Evolutionary conservation across 2,113 vertebrate genomes (phyloP).

Genomic region (Poeciliopsis turrubarensis): DNA sequence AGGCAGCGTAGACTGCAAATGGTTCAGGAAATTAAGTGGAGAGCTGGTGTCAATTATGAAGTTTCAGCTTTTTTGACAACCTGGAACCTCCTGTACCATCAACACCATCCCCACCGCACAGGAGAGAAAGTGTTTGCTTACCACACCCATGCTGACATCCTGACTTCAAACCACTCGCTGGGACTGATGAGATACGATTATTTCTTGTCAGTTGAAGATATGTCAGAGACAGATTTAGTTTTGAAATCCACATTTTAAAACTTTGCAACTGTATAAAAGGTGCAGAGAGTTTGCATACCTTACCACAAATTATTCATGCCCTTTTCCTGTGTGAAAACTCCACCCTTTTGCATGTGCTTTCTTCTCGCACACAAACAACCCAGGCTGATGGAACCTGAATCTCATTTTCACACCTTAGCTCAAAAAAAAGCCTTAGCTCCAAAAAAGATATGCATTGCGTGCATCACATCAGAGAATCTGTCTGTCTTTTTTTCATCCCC

Average conservation of each 20-base stretch:
- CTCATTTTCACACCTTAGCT: constrained; percentile 31
- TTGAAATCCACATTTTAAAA: neutral
- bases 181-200: neutral
- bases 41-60: neutral
- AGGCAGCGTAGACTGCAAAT: neutral
- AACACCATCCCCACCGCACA: neutral
- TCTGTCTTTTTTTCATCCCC: no score
- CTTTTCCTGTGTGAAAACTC: constrained; percentile 66
- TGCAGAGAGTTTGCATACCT: constrained; percentile 6
- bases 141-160: neutral
- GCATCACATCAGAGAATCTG: neutral
- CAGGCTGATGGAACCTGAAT: neutral
- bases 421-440: neutral
- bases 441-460: neutral
- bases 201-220: rapidly evolving
- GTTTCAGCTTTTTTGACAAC: neutral
- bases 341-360: constrained; percentile 4
- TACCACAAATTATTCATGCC: constrained; percentile 25
- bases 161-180: neutral
- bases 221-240: rapidly evolving
- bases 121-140: neutral
- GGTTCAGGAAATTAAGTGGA: neutral
- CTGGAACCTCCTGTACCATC: neutral
- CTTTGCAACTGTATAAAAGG: neutral
- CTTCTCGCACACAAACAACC: neutral